Evolutionary conservation across 2,113 vertebrate genomes (phyloP).

Genomic region (Coptodon rendalli): DNA sequence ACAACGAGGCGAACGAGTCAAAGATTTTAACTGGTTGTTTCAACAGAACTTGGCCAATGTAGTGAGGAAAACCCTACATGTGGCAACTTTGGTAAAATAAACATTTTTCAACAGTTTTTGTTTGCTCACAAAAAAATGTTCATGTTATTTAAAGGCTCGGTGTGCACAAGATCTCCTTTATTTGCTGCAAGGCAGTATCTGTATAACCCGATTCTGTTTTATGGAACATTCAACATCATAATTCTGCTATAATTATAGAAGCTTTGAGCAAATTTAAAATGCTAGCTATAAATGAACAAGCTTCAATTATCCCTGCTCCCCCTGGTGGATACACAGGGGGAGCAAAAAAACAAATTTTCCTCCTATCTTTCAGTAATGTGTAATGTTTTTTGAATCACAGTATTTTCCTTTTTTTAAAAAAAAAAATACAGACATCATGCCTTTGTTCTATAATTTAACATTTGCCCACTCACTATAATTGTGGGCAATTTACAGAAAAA

Average conservation of each 20-base stretch:
- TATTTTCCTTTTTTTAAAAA: background rate
- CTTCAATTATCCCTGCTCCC: background rate
- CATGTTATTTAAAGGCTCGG: background rate
- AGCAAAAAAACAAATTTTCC: background rate
- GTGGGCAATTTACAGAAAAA: background rate
- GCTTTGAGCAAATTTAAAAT: background rate
- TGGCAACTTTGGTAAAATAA: background rate
- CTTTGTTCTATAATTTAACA: background rate
- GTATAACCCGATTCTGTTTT: rapidly evolving
- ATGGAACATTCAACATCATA: background rate
- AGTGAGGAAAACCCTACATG: background rate
- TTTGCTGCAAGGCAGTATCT: background rate
- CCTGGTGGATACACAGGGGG: background rate
- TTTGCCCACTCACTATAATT: background rate
- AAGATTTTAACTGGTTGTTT: background rate
- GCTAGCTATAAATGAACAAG: background rate
- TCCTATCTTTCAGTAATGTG: background rate
- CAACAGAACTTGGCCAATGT: background rate
- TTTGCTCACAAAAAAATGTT: background rate
- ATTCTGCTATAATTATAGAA: background rate
- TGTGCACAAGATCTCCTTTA: background rate
- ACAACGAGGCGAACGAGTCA: background rate
- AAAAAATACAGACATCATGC: background rate
- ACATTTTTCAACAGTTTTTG: background rate
- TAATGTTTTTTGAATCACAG: background rate